Evolutionary conservation across 2,113 vertebrate species (phyloP).

Genomic region (Galemys pyrenaicus): DNA sequence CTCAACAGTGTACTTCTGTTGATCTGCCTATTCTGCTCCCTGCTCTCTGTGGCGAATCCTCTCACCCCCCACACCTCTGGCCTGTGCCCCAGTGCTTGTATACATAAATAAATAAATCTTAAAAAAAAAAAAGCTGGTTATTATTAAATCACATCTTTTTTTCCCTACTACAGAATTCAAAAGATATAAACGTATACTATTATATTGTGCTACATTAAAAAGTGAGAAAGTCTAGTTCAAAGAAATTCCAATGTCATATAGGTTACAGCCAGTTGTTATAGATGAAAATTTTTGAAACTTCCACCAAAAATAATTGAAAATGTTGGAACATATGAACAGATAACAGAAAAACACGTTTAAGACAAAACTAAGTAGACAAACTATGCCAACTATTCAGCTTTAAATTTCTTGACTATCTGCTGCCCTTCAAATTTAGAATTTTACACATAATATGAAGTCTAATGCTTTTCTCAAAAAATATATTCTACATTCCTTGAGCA

Average conservation of each 20-base stretch:
- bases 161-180: background rate
- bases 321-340: background rate
- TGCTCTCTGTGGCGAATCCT: too few species aligned
- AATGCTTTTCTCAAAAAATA: background rate
- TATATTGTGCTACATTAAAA: background rate
- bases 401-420: background rate
- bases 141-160: background rate
- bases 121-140: background rate
- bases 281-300: background rate
- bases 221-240: background rate
- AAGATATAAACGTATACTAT: background rate
- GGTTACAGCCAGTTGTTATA: too few species aligned
- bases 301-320: slow-evolving; percentile 49
- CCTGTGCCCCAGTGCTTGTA: too few species aligned
- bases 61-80: too few species aligned
- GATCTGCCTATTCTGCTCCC: too few species aligned
- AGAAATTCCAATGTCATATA: background rate
- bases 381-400: background rate
- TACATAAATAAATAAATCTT: too few species aligned
- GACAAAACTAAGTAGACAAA: background rate
- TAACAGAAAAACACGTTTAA: background rate
- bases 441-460: background rate
- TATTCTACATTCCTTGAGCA: background rate
- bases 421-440: background rate
- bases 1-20: too few species aligned